These are phyloP conservation scores for Morus bassanus DNA, from an alignment of 2,797 vertebrate genomes.

Conservation along the genomic window DNA sequence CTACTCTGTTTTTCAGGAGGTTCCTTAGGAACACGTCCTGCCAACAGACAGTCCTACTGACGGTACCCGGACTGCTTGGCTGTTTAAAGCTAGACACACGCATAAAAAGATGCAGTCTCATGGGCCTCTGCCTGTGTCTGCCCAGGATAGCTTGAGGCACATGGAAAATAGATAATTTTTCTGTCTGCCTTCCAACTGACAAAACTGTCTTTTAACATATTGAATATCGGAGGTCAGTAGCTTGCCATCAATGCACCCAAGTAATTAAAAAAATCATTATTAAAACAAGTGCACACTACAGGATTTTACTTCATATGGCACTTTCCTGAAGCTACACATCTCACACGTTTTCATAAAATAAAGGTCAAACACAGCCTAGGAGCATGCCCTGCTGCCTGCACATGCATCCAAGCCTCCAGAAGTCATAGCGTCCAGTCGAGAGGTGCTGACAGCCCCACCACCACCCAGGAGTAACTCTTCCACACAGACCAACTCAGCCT, in stretches of 20 bases:
- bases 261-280: conserved; percentile 67
- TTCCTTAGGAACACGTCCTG: neutral
- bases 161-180: conserved; percentile 43
- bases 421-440: neutral
- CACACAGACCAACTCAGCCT: neutral
- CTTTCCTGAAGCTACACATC: conserved; percentile 3
- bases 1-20: neutral
- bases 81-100: neutral
- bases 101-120: neutral
- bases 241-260: conserved; percentile 55
- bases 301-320: conserved; percentile 27
- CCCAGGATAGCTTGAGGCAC: conserved; percentile 9
- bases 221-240: conserved; percentile 52
- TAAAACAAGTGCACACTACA: conserved; percentile 24
- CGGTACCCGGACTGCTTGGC: neutral
- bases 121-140: neutral
- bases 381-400: neutral
- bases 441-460: neutral
- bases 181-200: conserved; percentile 42
- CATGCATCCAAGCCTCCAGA: neutral
- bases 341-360: conserved; percentile 10
- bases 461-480: neutral
- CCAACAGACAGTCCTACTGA: neutral
- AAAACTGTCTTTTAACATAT: conserved; percentile 61
- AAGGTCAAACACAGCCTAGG: conserved; percentile 6